These are phyloP conservation scores for Lithophane socia DNA, from an alignment of 2,888 invertebrate species.

Conservation along the genomic window DNA sequence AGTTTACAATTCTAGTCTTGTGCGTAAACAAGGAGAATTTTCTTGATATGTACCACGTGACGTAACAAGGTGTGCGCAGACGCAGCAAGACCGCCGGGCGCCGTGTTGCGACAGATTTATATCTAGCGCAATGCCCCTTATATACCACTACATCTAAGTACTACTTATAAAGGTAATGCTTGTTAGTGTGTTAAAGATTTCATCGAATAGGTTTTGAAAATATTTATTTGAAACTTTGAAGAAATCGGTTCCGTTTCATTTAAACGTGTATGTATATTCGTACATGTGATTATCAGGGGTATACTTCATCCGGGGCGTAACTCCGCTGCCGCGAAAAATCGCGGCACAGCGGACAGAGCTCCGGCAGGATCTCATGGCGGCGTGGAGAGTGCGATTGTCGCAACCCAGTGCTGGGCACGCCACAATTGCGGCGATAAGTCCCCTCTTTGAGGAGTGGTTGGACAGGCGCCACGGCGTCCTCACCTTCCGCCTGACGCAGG, in stretches of 20 bases:
- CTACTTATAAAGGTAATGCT: not conserved
- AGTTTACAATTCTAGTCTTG: constrained; percentile 50
- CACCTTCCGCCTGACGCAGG: no score
- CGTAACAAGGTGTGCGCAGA: constrained; percentile 58
- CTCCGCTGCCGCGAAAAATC: no score
- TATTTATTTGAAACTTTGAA: not conserved
- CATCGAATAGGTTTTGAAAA: not conserved
- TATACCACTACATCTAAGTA: constrained; percentile 47
- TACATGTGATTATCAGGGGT: no score
- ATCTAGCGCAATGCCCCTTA: constrained; percentile 61
- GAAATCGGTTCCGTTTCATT: not conserved
- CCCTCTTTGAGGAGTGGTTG: no score
- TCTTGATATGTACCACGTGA: constrained; percentile 64
- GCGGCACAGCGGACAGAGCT: no score
- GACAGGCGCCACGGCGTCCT: no score
- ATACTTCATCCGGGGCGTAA: no score
- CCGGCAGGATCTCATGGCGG: no score
- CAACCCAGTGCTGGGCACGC: no score
- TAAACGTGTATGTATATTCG: no score
- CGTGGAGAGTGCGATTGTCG: no score
- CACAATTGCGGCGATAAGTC: no score
- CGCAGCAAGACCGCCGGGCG: constrained; percentile 80
- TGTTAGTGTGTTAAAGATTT: constrained; percentile 5
- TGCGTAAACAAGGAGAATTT: constrained; percentile 56
- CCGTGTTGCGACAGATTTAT: constrained; percentile 75